Evolutionary conservation across 1,140 invertebrate genomes (phyloP).

Genomic region (Dryas iulia): DNA sequence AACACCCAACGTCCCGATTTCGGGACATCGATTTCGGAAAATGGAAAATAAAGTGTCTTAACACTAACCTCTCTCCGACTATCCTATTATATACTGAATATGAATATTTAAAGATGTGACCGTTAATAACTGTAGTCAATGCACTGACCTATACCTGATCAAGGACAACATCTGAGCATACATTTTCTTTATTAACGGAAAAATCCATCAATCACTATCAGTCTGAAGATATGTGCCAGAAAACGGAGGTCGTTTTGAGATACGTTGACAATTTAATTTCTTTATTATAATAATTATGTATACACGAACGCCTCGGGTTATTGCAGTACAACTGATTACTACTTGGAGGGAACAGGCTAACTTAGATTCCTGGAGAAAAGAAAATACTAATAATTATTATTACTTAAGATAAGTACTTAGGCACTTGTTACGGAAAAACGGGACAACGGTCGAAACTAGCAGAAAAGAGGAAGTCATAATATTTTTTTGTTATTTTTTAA

Average conservation of each 20-base stretch:
- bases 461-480: too few species aligned
- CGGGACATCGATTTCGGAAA: too few species aligned
- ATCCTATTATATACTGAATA: neutral
- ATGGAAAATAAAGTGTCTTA: too few species aligned
- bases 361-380: too few species aligned
- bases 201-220: neutral
- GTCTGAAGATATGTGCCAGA: neutral
- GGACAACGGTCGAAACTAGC: too few species aligned
- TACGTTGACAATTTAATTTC: neutral
- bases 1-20: too few species aligned
- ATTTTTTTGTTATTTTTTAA: too few species aligned
- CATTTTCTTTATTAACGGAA: neutral
- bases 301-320: neutral
- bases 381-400: too few species aligned
- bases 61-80: too few species aligned
- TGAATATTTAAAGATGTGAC: neutral
- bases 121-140: neutral
- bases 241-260: neutral
- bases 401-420: too few species aligned
- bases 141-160: neutral
- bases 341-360: neutral
- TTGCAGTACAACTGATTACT: neutral
- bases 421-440: too few species aligned
- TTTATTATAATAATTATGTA: neutral
- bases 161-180: neutral